Base-by-base conservation (phyloP, 1,140 invertebrate genomes). In the Rhyzopertha dominica region DNA sequence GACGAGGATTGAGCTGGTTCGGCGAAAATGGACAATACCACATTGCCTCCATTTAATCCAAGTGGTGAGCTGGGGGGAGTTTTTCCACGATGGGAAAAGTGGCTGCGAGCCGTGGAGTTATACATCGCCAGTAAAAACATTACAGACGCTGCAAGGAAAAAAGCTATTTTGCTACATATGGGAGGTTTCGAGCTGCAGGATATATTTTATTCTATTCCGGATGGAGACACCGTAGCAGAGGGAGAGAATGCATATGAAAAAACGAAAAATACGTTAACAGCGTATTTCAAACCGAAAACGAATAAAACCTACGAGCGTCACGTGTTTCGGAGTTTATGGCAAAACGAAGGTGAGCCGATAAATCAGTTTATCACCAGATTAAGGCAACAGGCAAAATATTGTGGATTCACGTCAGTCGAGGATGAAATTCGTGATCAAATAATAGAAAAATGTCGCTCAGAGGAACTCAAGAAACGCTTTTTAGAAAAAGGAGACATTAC, bases 51-150 rank as follows among this genome's bases (percentile, higher is more conserved):
- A n/a, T n/a, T n/a, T n/a, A n/a, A n/a, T n/a, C n/a, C n/a, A n/a
- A n/a, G n/a, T n/a, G n/a, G n/a, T n/a, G n/a, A n/a, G n/a, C n/a
- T n/a, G n/a, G n/a, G n/a, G n/a, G n/a, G n/a, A n/a, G n/a, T n/a
- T n/a, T n/a, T n/a, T n/a, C n/a, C n/a, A n/a, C n/a, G n/a, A 30
- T 30, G 28, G 28, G 17, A 30, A 10, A 30, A 30, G 10, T 30
- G 28, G 28, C 12, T 5, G 10, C 3, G 28, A 3, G 17, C 12
- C 17, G 12, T 30, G 5, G 28, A 30, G 10, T 13, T 30, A 30
- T 30, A 4, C 10, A 30, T 30, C 4, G 17, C 5, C 17, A 16
- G 12, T 13, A 30, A 30, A 30, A 16, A 16, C 4, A 30, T 30
- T 10, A 30, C 28, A 3, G 28, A 30, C 28, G 28, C 12, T 30